Evolutionary conservation across 92 coral and sea anemone species (phyloP).

Genomic region (Scolanthus callimorphus): DNA sequence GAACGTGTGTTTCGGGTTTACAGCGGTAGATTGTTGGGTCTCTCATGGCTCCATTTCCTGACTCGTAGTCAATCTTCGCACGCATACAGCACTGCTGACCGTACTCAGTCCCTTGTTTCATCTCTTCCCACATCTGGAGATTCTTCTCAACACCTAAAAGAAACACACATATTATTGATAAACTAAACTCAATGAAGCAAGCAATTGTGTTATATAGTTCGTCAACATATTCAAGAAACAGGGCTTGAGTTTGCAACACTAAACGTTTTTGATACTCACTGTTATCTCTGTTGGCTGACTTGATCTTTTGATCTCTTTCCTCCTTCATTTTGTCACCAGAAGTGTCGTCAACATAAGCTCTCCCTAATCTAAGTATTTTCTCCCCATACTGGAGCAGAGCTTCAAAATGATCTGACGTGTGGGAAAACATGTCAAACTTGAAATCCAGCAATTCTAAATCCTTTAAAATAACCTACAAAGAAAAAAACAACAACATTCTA

Average conservation of each 20-base stretch:
- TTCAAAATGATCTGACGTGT: conserved; percentile 98
- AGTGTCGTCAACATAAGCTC: conserved; percentile 89
- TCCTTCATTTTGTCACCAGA: conserved; percentile 94
- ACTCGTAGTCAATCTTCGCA: conserved; percentile 87
- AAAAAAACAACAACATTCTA: background rate
- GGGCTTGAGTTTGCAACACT: too few species aligned
- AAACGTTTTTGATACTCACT: too few species aligned
- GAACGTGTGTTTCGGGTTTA: conserved; percentile 90
- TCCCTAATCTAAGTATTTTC: conserved; percentile 76
- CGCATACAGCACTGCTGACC: conserved; percentile 85
- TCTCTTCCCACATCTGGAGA: conserved; percentile 91
- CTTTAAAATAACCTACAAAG: conserved; percentile 78
- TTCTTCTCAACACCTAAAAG: conserved; percentile 83
- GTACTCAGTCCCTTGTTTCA: conserved; percentile 79
- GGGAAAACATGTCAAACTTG: conserved; percentile 74
- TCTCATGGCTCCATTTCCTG: conserved; percentile 88
- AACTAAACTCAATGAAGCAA: too few species aligned
- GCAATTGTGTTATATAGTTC: too few species aligned
- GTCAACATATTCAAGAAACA: too few species aligned
- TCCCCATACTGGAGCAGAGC: conserved; percentile 68
- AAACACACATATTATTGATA: background rate
- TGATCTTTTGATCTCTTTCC: conserved; percentile 79
- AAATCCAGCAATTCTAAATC: conserved; percentile 84
- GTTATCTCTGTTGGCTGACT: conserved; percentile 81
- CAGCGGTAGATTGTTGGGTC: conserved; percentile 97